Percentiles rank a stretch among this genome's conserved stretches.
Conservation (phyloP, 2,888 invertebrate genomes). For the Parasteatoda lunata region DNA sequence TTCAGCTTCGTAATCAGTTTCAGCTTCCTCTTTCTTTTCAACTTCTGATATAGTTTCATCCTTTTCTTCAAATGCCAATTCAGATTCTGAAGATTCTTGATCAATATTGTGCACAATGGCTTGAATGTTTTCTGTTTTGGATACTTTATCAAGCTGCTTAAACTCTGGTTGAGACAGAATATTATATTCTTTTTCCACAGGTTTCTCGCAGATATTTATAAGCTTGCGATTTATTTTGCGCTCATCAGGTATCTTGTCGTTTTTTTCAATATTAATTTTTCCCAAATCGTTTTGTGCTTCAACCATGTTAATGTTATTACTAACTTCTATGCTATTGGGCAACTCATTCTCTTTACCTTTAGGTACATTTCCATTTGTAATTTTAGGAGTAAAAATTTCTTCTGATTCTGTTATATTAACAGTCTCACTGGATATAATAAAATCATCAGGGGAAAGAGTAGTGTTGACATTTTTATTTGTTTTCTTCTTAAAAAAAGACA, state of each 20-base stretch:
- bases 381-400: conserved; percentile 24
- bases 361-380: conserved; percentile 45
- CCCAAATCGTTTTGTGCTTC: conserved; percentile 62
- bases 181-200: conserved; percentile 57
- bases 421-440: conserved; percentile 31
- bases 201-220: conserved; percentile 51
- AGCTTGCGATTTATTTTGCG: conserved; percentile 48
- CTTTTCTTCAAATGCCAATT: conserved; percentile 57
- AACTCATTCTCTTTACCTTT: conserved; percentile 56
- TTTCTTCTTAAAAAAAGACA: conserved; percentile 68
- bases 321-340: conserved; percentile 24
- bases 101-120: conserved; percentile 57
- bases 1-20: conserved; percentile 68
- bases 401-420: conserved; percentile 28
- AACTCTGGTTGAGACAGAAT: conserved; percentile 32
- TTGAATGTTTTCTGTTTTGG: conserved; percentile 51
- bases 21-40: conserved; percentile 49
- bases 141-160: conserved; percentile 25
- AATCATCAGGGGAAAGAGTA: conserved; percentile 35
- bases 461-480: conserved; percentile 34
- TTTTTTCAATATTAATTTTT: conserved; percentile 43
- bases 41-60: background rate
- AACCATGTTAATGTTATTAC: background rate
- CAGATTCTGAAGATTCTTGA: conserved; percentile 69
- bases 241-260: conserved; percentile 55